Base-by-base conservation (phyloP, 2,888 invertebrate genomes). In the Ariolimax columbianus region DNA sequence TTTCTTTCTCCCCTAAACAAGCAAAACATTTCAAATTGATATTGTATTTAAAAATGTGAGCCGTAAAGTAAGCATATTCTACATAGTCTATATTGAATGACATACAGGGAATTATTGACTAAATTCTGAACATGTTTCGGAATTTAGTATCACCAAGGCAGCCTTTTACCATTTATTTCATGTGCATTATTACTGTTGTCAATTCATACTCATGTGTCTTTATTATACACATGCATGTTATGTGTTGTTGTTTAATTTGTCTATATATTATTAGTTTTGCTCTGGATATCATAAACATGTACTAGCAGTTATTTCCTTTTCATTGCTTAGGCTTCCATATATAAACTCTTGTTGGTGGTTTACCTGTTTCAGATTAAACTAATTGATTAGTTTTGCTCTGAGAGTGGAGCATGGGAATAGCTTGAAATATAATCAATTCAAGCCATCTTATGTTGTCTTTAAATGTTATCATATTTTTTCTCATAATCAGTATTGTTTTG, bases 81-180 rank as follows among this genome's bases (percentile, higher is more conserved):
- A 26, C 11, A 23, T 14, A 9, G 30, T 63, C 6, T 3, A 63
- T 30, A 63, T 72, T 72, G 26, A 40, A 70, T 70, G 40, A 43
- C 40, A 40, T 40, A 40, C 6, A 26, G 26, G 40, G 72, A 72
- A 40, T 63, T 43, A 19, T 68, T 55, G 40, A 43, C 47, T 59
- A 38, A 36, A 77, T 59, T 77, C 36, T 7, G 36, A 36, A 38
- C 19, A 19, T 23, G 38, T 26, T 40, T 72, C 59, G 26, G 36
- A 59, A 17, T 77, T 40, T 68, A 68, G 47, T 30, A 17, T 66
- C 68, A 68, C 43, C 43, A 80, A 80, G 79, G 79, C 66, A 68
- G 68, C 66, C 63, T 66, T 68, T 80, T 66, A 51, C 17, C 26
- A 30, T 78, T 78, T 51, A 17, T 40, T 79, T 38, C 23, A 36